Base-by-base conservation (phyloP, 2,888 invertebrate genomes). In the Tetragonisca angustula region DNA sequence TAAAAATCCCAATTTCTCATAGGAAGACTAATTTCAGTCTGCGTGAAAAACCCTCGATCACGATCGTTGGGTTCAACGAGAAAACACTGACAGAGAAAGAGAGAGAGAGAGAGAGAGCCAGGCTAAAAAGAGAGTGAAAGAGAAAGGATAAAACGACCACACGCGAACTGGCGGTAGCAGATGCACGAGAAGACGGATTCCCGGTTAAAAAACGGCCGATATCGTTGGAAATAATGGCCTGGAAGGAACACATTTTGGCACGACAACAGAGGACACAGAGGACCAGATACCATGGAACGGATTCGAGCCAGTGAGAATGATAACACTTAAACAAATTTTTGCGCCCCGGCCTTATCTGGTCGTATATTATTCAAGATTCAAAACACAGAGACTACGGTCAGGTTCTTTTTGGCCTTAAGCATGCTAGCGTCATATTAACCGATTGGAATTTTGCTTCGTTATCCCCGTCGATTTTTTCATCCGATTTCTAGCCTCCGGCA, bases 301-400 rank as follows among this genome's bases (percentile, higher is more conserved):
- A 80, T 80, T 75, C 71, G 67, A 80, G 85, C 80, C 76, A 84
- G 76, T 43, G 59, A 65, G 76, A 81, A 64, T 73, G 77, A 76
- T 84, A 85, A 75, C 85, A 75, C 76, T 84, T 84, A 84, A 85
- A 85, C 84, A 84, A 85, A 84, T 84, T 81, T 81, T 79, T 65
- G 32, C 70, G 6, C 71, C 54, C 67, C n/a, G n/a, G n/a, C 5
- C 50, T 81, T 81, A 80, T 80, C 75, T 62, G 4, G 62, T 17
- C 21, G 56, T 27, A 50, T n/a, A 54, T 54, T 17, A 36, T n/a
- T 54, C 59, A 17, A 13, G 36, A 5, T 19, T 54, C 52, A 65
- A 32, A 69, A 27, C 13, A 24, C 17, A 19, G 19, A 2, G 19
- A 9, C 17, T n/a, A 11, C 5, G 4, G 9, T 49, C 1, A 3